phyloP scores from a whole-genome alignment of 2,797 vertebrate genomes.

The Erithacus rubecula region DNA sequence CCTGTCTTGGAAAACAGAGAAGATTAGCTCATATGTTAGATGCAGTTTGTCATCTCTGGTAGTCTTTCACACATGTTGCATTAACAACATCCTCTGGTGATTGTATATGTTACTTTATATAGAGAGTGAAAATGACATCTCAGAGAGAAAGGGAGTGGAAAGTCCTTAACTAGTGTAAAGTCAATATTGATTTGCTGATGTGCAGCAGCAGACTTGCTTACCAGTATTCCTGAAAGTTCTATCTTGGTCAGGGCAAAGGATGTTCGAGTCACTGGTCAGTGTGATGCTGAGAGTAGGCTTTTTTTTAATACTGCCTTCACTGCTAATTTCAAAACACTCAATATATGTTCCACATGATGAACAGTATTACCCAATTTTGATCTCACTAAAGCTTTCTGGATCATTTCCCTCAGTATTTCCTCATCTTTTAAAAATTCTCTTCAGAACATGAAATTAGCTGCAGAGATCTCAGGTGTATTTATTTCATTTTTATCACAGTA shows the following conservation, averaged over 20 bases:
- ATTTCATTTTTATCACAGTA: neutral
- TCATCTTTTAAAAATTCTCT: neutral
- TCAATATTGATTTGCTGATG: neutral
- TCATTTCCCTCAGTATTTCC: neutral
- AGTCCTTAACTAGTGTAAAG: neutral
- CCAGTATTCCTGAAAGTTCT: neutral
- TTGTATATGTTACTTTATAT: neutral
- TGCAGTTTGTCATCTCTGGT: neutral
- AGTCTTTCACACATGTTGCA: neutral
- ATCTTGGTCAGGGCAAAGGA: neutral
- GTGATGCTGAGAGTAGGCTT: neutral
- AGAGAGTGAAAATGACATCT: neutral
- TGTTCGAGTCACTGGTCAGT: accelerated
- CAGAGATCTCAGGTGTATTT: neutral
- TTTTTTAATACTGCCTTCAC: neutral
- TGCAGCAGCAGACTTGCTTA: neutral
- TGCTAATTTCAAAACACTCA: neutral
- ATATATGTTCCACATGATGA: neutral
- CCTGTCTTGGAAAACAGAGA: neutral
- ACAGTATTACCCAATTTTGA: neutral
- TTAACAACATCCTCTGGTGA: neutral
- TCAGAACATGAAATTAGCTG: neutral
- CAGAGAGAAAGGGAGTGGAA: accelerated
- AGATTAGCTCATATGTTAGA: neutral
- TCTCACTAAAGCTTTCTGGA: neutral